phyloP scores from a whole-genome alignment of 1,140 invertebrate species.

The Drosophila orosa region DNA sequence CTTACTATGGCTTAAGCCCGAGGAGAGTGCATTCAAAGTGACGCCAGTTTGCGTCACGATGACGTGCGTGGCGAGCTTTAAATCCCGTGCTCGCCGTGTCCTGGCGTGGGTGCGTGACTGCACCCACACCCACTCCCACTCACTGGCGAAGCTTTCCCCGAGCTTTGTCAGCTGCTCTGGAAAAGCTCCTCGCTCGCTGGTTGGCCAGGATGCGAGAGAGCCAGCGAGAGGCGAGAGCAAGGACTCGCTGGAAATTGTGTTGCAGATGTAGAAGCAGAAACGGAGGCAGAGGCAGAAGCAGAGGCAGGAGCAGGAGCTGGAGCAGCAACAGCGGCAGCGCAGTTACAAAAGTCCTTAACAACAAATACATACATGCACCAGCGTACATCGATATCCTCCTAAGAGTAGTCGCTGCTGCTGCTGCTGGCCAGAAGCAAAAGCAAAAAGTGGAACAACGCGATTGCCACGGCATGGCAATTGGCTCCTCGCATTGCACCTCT shows the following conservation, averaged over 20 bases:
- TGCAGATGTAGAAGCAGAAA: constrained; percentile 6
- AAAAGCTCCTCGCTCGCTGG: constrained; percentile 1
- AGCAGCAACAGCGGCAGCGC: constrained; percentile 52
- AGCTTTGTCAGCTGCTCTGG: constrained; percentile 27
- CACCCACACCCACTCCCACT: constrained; percentile 6
- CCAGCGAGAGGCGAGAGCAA: constrained; percentile 5
- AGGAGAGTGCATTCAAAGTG: constrained; percentile 6
- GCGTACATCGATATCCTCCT: constrained; percentile 21
- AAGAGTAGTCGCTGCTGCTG: constrained; percentile 23
- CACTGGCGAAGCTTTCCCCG: not conserved
- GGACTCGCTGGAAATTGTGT: constrained; percentile 5
- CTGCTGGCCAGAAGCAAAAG: constrained; percentile 3
- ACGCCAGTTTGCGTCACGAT: constrained; percentile 9
- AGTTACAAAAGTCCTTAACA: constrained; percentile 42
- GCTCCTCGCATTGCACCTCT: not conserved
- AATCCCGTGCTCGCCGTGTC: constrained; percentile 8
- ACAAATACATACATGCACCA: constrained; percentile 43
- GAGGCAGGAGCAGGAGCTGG: constrained; percentile 13
- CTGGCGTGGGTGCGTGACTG: constrained; percentile 18
- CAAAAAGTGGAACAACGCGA: constrained; percentile 7
- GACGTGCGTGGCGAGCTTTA: constrained; percentile 13
- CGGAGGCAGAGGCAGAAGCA: constrained; percentile 1
- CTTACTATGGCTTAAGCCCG: constrained; percentile 17
- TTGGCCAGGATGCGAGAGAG: constrained; percentile 8
- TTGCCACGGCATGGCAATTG: constrained; percentile 10